These are phyloP conservation scores for Montipora efflorescens DNA, from an alignment of 64 coral and sea anemone species.

Conservation along the genomic window DNA sequence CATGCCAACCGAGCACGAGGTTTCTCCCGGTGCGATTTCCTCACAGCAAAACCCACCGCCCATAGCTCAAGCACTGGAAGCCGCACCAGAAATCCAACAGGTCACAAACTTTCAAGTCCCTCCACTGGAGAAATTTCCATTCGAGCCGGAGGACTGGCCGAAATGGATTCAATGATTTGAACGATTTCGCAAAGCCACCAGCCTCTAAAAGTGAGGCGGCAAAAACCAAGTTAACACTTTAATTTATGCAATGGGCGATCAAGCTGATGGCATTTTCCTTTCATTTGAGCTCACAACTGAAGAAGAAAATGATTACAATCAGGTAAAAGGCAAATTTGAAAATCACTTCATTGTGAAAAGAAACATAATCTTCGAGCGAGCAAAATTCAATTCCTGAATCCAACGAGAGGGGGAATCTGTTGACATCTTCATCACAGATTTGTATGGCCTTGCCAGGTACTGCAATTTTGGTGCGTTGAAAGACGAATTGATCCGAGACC, in stretches of 20 bases:
- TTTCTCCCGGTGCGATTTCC: too few relatives aligned
- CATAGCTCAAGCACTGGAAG: too few relatives aligned
- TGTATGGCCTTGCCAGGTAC: slow-evolving; percentile 42
- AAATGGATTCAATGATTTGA: too few relatives aligned
- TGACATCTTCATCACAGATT: slow-evolving; percentile 47
- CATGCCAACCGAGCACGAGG: too few relatives aligned
- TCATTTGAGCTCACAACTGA: slow-evolving; percentile 8
- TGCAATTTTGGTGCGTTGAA: slow-evolving; percentile 30
- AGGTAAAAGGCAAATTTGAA: slow-evolving; percentile 13
- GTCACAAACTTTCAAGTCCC: too few relatives aligned
- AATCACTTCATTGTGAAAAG: slow-evolving; percentile 19
- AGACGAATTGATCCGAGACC: slow-evolving; percentile 29
- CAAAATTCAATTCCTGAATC: slow-evolving; percentile 54
- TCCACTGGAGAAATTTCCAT: too few relatives aligned
- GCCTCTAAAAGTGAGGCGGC: too few relatives aligned
- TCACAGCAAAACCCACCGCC: too few relatives aligned
- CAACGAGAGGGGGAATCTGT: slow-evolving; percentile 36
- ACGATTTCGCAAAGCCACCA: too few relatives aligned
- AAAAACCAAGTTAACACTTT: slow-evolving; percentile 22
- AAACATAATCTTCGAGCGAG: slow-evolving; percentile 28
- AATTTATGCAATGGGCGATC: slow-evolving; percentile 62
- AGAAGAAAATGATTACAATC: slow-evolving; percentile 42
- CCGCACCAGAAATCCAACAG: too few relatives aligned
- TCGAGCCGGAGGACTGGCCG: too few relatives aligned
- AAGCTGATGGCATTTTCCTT: slow-evolving; percentile 42